A percentile compares a stretch with the other conserved stretches of the same genome.
Evolutionary conservation across 2,888 invertebrate species (phyloP).

Genomic region (Eilema sororculum): DNA sequence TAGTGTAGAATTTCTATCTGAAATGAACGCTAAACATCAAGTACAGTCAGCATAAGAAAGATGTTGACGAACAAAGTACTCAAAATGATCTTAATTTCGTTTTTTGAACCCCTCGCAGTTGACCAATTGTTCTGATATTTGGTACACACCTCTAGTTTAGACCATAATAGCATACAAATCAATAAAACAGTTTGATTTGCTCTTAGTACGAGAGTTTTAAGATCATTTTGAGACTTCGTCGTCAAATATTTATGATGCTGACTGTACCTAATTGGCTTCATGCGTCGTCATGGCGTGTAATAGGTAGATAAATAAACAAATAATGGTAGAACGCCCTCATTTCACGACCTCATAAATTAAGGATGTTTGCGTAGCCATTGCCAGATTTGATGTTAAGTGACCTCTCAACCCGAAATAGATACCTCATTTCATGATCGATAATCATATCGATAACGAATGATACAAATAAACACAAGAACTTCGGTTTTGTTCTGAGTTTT

Average conservation of each 20-base stretch:
- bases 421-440: slow-evolving; percentile 4
- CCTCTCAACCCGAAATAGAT: slow-evolving; percentile 8
- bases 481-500: neutral
- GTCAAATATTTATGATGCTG: too few relatives aligned
- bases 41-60: too few relatives aligned
- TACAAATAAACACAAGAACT: neutral
- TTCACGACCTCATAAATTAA: slow-evolving; percentile 9
- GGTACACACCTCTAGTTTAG: too few relatives aligned
- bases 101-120: too few relatives aligned
- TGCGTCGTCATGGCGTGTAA: neutral
- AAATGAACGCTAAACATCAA: neutral
- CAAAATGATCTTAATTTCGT: too few relatives aligned
- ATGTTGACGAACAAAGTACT: too few relatives aligned
- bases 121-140: too few relatives aligned
- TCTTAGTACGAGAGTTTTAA: too few relatives aligned
- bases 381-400: slow-evolving; percentile 7
- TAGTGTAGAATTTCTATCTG: neutral
- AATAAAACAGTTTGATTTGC: too few relatives aligned
- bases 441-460: neutral
- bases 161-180: too few relatives aligned
- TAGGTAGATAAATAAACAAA: slow-evolving; percentile 4
- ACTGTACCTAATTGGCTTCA: slow-evolving; percentile 2
- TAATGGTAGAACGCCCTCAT: slow-evolving; percentile 3
- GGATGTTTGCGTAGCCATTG: slow-evolving; percentile 6
- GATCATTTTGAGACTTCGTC: too few relatives aligned